Evolutionary conservation across 2,888 invertebrate species (phyloP), one percentile per base, ranked within the genome.

Genomic region (Plagodis dolabraria): DNA sequence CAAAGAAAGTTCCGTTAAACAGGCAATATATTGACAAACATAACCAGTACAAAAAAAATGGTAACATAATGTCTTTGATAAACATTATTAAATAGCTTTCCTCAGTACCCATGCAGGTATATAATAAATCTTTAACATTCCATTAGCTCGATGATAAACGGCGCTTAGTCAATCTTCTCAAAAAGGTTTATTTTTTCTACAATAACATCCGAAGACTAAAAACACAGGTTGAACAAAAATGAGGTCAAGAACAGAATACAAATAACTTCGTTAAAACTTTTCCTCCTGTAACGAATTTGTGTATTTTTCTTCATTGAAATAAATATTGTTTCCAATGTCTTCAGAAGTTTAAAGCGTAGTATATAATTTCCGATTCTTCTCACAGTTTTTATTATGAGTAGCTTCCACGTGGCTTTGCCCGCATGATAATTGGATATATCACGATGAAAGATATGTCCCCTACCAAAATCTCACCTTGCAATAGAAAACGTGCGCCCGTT

Each of bases 201-300:
- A 0, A 43, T 48, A 54, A 47, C 33, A 43, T 22, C 42, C 34
- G 38, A 47, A 47, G 11, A 47, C 9, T 42, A 22, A 52, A 11
- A 47, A 45, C 35, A 48, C 36, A 49, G 46, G 46, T 57, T 33
- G 10, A 55, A 56, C 11, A 59, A 48, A 69, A 56, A 56, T 22
- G 40, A 40, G 63, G 64, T 52, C 63, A 66, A 49, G 47, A 65
- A 59, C 46, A 33, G 42, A 57, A 57, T 51, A 53, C 47, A 52
- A 63, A 69, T 49, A 61, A 63, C 52, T 63, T 65, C 60, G 51
- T 56, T 60, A 57, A 57, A 69, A 61, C 67, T 59, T 61, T 48
- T 56, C 52, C 45, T 46, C 49, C 44, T 51, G 62, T 11, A 53
- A 55, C 53, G 44, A 33, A 48, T 51, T 53, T 53, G 46, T 47